These are phyloP conservation scores for Ricordea florida DNA, from an alignment of 92 coral and sea anemone species.

Conservation along the genomic window DNA sequence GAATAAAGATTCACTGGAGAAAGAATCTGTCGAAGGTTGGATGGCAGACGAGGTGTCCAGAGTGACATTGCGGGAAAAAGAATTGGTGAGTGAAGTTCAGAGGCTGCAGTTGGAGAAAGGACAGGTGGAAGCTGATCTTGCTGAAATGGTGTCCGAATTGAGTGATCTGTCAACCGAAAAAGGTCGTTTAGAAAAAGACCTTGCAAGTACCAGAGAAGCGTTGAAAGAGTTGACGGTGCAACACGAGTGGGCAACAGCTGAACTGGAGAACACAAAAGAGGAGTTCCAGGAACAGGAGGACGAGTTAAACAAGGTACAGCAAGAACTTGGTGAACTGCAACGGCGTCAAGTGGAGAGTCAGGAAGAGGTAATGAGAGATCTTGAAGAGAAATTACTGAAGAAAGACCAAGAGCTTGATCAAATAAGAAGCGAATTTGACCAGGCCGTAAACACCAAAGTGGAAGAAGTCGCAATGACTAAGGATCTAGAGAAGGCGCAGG, in stretches of 20 bases:
- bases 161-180: constrained; percentile 25
- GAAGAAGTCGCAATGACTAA: constrained; percentile 67
- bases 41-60: constrained; percentile 14
- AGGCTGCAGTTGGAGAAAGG: constrained; percentile 33
- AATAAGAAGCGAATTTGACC: constrained; percentile 58
- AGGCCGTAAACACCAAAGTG: constrained; percentile 40
- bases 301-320: constrained; percentile 25
- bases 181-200: constrained; percentile 12
- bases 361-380: background rate
- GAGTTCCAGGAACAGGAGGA: constrained; percentile 59
- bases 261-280: constrained; percentile 59
- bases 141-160: constrained; percentile 46
- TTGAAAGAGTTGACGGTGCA: constrained; percentile 50
- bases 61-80: constrained; percentile 26
- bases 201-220: constrained; percentile 14
- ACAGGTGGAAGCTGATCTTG: constrained; percentile 47
- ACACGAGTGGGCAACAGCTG: constrained; percentile 72
- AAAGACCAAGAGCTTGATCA: constrained; percentile 47
- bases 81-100: constrained; percentile 14
- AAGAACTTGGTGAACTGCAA: constrained; percentile 14
- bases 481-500: constrained; percentile 68
- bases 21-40: constrained; percentile 13
- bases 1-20: constrained; percentile 16
- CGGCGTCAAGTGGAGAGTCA: constrained; percentile 14
- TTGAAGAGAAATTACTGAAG: constrained; percentile 8